A percentile compares a stretch with the other conserved stretches of the same genome.
phyloP scores from a whole-genome alignment of 2,888 invertebrate genomes.

The Ethmia dodecea region DNA sequence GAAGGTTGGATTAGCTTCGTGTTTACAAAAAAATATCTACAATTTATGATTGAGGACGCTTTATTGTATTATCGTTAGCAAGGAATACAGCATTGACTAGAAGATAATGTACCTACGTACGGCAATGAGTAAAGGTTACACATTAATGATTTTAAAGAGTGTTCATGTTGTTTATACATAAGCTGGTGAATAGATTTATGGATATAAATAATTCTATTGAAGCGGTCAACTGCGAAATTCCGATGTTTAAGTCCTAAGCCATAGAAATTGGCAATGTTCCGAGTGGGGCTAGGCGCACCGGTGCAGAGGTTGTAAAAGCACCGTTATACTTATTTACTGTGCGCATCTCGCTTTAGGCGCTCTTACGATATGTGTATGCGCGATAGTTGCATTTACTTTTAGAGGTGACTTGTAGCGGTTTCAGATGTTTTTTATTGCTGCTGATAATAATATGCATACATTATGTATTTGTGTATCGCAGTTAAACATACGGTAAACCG shows the following conservation, averaged over 20 bases:
- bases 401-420: too few relatives aligned
- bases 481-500: too few relatives aligned
- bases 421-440: too few relatives aligned
- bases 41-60: conserved; percentile 11
- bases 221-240: conserved; percentile 66
- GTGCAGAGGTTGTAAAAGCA: conserved; percentile 65
- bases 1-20: conserved; percentile 29
- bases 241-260: conserved; percentile 59
- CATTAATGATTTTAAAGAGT: conserved; percentile 17
- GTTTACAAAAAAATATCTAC: conserved; percentile 23
- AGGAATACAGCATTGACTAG: not conserved
- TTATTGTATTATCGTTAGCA: conserved; percentile 20
- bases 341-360: conserved; percentile 68
- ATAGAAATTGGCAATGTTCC: conserved; percentile 74
- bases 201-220: conserved; percentile 53
- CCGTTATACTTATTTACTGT: conserved; percentile 75
- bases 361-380: too few relatives aligned
- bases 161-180: too few relatives aligned
- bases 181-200: too few relatives aligned
- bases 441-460: too few relatives aligned
- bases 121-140: conserved; percentile 38
- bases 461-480: too few relatives aligned
- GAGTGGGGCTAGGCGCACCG: conserved; percentile 55
- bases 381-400: too few relatives aligned
- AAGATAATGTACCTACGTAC: conserved; percentile 22